A percentile compares a stretch with the other conserved stretches of the same genome.
phyloP scores from a whole-genome alignment of 1,140 invertebrate species.

The Brachionus rotundiformis region DNA sequence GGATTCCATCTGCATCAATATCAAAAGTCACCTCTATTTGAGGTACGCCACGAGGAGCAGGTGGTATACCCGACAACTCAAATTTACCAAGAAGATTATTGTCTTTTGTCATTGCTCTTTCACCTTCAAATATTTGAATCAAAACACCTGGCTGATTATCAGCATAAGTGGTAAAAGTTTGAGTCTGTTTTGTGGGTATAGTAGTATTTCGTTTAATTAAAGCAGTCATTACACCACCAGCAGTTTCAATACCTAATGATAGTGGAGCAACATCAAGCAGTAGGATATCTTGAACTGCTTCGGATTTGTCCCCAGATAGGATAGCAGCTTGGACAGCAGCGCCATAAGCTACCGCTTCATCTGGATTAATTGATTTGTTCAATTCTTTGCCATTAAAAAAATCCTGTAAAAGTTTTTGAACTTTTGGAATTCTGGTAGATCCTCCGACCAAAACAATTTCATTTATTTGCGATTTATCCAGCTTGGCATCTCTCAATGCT shows the following conservation, averaged over 20 bases:
- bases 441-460: constrained; percentile 96
- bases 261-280: constrained; percentile 89
- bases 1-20: constrained; percentile 69
- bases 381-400: constrained; percentile 95
- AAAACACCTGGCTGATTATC: constrained; percentile 88
- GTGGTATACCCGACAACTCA: constrained; percentile 87
- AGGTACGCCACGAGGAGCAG: constrained; percentile 88
- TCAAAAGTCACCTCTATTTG: constrained; percentile 74
- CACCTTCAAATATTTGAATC: constrained; percentile 74
- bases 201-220: constrained; percentile 93
- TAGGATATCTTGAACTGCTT: constrained; percentile 84
- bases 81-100: constrained; percentile 87
- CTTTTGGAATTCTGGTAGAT: constrained; percentile 96
- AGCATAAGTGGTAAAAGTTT: constrained; percentile 92
- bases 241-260: constrained; percentile 93
- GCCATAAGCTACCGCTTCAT: constrained; percentile 81
- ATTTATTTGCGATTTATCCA: constrained; percentile 86
- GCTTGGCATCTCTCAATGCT: constrained; percentile 85
- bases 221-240: constrained; percentile 92
- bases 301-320: constrained; percentile 87
- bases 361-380: constrained; percentile 79
- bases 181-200: constrained; percentile 91
- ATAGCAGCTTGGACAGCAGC: constrained; percentile 81
- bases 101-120: constrained; percentile 70
- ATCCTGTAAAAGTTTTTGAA: constrained; percentile 88